Evolutionary conservation across 2,113 vertebrate species (phyloP).

Genomic region (Scomber japonicus): DNA sequence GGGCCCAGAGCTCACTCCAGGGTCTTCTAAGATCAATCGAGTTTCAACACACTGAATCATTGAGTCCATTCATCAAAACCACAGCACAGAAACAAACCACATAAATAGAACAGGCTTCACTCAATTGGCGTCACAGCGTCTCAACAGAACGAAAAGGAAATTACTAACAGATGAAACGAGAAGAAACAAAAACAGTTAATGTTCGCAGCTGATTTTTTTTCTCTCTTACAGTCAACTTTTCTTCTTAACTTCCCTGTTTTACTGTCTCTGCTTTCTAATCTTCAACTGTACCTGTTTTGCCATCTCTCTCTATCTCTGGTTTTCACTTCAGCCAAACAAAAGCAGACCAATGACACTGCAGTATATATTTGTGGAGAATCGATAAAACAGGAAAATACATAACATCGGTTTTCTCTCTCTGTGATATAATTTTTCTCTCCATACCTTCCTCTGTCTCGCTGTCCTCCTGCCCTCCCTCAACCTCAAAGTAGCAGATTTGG

Average conservation of each 20-base stretch:
- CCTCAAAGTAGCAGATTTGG: slow-evolving; percentile 47
- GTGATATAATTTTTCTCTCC: not conserved
- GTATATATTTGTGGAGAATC: not conserved
- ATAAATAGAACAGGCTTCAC: slow-evolving; percentile 54
- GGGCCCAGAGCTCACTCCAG: not conserved
- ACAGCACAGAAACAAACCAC: slow-evolving; percentile 68
- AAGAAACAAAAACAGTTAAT: slow-evolving; percentile 24
- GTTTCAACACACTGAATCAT: slow-evolving; percentile 39
- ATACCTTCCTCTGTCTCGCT: not conserved
- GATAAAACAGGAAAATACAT: slow-evolving; percentile 8
- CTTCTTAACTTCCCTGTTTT: slow-evolving; percentile 6
- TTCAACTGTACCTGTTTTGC: not conserved
- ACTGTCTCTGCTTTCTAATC: not conserved
- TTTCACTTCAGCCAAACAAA: not conserved
- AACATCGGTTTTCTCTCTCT: slow-evolving; percentile 1
- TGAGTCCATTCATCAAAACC: slow-evolving; percentile 50
- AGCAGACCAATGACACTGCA: not conserved
- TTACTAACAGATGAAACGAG: slow-evolving; percentile 72
- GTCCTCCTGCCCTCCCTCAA: not conserved
- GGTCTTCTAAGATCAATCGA: slow-evolving; percentile 42
- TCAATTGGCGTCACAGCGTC: slow-evolving; percentile 48
- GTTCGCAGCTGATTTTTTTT: not conserved
- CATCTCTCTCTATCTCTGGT: not conserved
- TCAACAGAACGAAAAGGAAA: slow-evolving; percentile 57
- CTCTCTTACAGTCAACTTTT: not conserved